A percentile compares a stretch with the other conserved stretches of the same genome.
phyloP scores from a whole-genome alignment of 2,888 invertebrate species.

The Camptogramma bilineatum region DNA sequence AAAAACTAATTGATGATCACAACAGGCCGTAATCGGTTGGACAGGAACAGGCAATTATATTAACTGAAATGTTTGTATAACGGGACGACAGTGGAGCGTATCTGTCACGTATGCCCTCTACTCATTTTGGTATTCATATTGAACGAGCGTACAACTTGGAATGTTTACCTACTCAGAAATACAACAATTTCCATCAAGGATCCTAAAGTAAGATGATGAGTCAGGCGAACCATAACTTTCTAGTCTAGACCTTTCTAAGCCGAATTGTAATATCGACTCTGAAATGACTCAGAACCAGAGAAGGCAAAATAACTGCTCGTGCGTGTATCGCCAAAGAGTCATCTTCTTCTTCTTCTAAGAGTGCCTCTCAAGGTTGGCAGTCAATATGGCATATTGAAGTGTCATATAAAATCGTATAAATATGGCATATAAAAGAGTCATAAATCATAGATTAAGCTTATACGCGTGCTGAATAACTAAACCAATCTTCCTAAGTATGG shows the following conservation, averaged over 20 bases:
- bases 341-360: no score
- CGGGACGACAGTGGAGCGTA: not conserved
- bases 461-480: not conserved
- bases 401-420: no score
- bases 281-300: not conserved
- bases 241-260: not conserved
- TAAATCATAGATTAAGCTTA: not conserved
- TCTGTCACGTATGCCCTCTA: conserved; percentile 9
- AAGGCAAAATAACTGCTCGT: not conserved
- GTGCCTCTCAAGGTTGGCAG: no score
- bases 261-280: not conserved
- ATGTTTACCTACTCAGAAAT: not conserved
- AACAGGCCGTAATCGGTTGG: conserved; percentile 23
- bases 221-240: not conserved
- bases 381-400: no score
- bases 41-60: conserved; percentile 25
- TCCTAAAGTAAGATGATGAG: not conserved
- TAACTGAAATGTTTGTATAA: conserved; percentile 7
- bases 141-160: not conserved
- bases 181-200: not conserved
- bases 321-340: no score
- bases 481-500: not conserved
- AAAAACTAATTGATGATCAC: conserved; percentile 18
- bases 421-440: no score
- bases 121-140: conserved; percentile 13